A percentile compares a stretch with the other conserved stretches of the same genome.
phyloP scores from a whole-genome alignment of 1,140 invertebrate species.

The Listronotus oregonensis region DNA sequence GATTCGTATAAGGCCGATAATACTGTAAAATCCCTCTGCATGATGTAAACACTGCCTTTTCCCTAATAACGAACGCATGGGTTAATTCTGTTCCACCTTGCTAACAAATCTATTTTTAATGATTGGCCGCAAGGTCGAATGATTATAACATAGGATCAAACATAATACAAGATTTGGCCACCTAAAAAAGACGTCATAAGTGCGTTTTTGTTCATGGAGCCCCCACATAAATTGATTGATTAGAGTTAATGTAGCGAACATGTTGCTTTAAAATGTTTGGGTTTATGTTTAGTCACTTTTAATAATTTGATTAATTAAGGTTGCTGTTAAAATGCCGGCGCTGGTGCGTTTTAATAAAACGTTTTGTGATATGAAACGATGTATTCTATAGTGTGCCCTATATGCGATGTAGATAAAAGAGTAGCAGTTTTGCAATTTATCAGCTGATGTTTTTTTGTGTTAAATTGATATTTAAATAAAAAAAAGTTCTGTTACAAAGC shows the following conservation, averaged over 20 bases:
- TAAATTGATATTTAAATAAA: too few species aligned
- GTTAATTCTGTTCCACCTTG: slow-evolving; percentile 1
- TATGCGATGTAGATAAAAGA: too few species aligned
- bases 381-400: too few species aligned
- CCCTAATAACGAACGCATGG: too few species aligned
- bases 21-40: too few species aligned
- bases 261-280: not conserved
- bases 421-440: too few species aligned
- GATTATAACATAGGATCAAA: slow-evolving; percentile 8
- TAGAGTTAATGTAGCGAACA: slow-evolving; percentile 4
- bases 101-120: slow-evolving; percentile 14
- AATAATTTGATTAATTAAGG: not conserved
- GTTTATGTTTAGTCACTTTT: not conserved
- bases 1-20: too few species aligned
- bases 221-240: slow-evolving; percentile 12
- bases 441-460: too few species aligned
- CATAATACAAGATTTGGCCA: slow-evolving; percentile 14
- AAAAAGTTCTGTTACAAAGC: too few species aligned
- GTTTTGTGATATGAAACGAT: too few species aligned
- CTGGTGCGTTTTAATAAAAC: not conserved
- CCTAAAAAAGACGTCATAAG: slow-evolving; percentile 6
- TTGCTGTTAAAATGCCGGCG: not conserved
- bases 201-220: not conserved
- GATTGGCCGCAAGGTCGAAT: not conserved
- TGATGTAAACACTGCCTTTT: too few species aligned